Evolutionary conservation across 1,140 invertebrate genomes (phyloP), one percentile per base, ranked within the genome.

Genomic region (Dinothrombium tinctorium): DNA sequence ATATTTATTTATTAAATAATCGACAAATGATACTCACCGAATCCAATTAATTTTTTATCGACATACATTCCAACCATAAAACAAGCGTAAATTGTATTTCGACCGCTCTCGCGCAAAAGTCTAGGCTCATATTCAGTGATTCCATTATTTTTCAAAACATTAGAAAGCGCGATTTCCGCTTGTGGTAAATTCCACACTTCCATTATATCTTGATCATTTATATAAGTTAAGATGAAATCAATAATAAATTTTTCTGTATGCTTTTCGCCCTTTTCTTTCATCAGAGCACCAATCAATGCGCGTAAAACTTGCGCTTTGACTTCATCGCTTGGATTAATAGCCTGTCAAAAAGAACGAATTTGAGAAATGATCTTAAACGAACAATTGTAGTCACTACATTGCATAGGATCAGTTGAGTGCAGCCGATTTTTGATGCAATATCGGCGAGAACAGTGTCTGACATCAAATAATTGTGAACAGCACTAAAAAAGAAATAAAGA

Each of bases 21-120:
- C 14, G 15, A n/a, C 22, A 37, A 44, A 41, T 39, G 28, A 14
- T 41, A 47, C 55, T 65, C 64, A 82, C 80, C 78, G 58, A 72
- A 64, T 14, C 80, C 79, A 41, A 92, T 58, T 43, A 84, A 67
- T 53, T 75, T 53, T 54, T 79, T 77, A 49, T 86, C 65, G 0
- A 67, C 64, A 60, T 89, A 95, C 6, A 92, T 56, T 14, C 76
- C 86, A 35, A 95, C 71, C 57, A 76, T 68, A 57, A 76, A 89
- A 33, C 71, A 68, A 0, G 80, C 68, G 31, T 84, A 53, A 24
- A 92, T 58, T 1, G 82, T 84, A 50, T 74, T 78, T 32, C 59
- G 61, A 3, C 76, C 84, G 31, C 70, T 63, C 53, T 81, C 63
- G 20, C 69, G 71, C 19, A 90, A 69, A 0, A 94, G 54, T 50